Percentiles rank a stretch among this genome's conserved stretches.
Conservation (phyloP, 1,140 invertebrate species). For the Cotesia typhae region DNA sequence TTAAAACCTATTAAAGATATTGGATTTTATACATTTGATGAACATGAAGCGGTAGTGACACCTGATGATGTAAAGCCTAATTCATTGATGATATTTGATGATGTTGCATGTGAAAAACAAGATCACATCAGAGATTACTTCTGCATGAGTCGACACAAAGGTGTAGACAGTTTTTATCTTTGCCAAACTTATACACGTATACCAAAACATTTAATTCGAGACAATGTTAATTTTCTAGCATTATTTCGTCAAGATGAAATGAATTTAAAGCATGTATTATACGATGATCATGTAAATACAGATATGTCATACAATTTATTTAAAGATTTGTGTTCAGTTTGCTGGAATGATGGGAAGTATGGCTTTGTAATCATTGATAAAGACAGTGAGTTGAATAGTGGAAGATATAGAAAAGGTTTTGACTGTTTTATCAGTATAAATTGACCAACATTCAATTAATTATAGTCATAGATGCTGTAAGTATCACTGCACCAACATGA, state of each 20-base stretch:
- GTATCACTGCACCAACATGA: neutral
- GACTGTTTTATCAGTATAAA: no score
- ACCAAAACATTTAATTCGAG: no score
- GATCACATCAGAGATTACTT: no score
- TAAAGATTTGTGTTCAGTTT: no score
- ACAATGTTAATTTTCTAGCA: no score
- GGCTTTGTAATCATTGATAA: conserved; percentile 12
- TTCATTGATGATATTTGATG: neutral
- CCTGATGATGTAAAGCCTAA: conserved; percentile 19
- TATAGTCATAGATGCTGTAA: conserved; percentile 6
- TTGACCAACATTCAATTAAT: conserved; percentile 14
- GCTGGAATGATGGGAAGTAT: neutral
- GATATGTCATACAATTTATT: neutral
- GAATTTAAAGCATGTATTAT: conserved; percentile 10
- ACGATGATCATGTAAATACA: neutral
- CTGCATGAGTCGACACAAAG: no score
- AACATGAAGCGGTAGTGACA: conserved; percentile 19
- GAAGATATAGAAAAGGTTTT: no score
- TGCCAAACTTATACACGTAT: no score
- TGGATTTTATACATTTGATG: conserved; percentile 26
- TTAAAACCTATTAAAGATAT: conserved; percentile 14
- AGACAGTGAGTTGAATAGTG: neutral
- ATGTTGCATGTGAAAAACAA: conserved; percentile 10
- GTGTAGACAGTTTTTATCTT: no score
- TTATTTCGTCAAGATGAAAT: conserved; percentile 4